These are phyloP conservation scores for Styela clava DNA, from an alignment of 23 tunicate genomes.

Conservation along the genomic window DNA sequence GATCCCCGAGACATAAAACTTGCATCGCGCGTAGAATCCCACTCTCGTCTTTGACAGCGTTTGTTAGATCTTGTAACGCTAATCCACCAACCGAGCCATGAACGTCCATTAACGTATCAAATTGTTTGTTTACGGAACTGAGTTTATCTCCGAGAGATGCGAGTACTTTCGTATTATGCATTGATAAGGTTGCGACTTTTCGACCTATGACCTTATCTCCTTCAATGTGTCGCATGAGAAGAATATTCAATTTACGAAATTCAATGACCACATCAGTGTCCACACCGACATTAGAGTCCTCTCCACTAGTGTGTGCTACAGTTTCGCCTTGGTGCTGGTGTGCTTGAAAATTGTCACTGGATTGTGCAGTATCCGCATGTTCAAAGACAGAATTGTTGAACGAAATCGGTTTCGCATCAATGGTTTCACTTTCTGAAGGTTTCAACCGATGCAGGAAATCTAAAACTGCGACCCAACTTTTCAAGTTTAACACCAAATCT, in stretches of 20 bases:
- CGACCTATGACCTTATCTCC: constrained; percentile 38
- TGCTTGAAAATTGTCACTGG: background rate
- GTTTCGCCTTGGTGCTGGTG: constrained; percentile 1
- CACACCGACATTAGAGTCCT: background rate
- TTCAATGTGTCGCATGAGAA: constrained; percentile 73
- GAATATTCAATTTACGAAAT: constrained; percentile 64
- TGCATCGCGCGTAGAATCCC: constrained; percentile 56
- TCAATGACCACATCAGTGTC: constrained; percentile 40
- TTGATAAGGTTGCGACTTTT: constrained; percentile 78
- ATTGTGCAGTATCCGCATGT: background rate
- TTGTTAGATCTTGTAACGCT: constrained; percentile 67
- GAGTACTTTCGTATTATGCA: constrained; percentile 57
- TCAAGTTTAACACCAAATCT: constrained; percentile 67
- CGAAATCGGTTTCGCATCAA: too few species aligned
- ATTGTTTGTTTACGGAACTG: background rate
- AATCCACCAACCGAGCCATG: constrained; percentile 70
- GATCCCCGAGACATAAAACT: constrained; percentile 20
- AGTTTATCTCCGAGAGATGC: constrained; percentile 28
- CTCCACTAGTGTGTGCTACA: background rate
- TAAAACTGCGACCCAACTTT: constrained; percentile 65
- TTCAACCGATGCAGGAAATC: constrained; percentile 69
- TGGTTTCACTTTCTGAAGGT: background rate
- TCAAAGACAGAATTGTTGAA: background rate
- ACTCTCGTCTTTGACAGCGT: constrained; percentile 21
- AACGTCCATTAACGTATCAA: constrained; percentile 26